phyloP scores from a whole-genome alignment of 1,140 invertebrate genomes.

The Antheraea pernyi region DNA sequence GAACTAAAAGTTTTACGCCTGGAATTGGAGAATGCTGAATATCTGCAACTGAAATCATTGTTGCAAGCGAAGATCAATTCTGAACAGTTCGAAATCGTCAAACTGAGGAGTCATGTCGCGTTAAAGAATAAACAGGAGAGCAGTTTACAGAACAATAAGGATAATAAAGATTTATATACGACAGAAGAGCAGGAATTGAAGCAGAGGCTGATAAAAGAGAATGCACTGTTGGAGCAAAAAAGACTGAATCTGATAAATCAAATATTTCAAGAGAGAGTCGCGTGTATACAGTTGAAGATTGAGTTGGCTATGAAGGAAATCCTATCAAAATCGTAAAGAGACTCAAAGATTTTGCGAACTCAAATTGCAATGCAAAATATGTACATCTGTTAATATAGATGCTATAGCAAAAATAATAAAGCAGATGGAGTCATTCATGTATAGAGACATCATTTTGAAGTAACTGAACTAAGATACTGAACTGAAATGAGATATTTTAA shows the following conservation, averaged over 20 bases:
- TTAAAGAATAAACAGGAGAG: conserved; percentile 77
- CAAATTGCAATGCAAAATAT: too few species aligned
- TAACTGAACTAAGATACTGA: too few species aligned
- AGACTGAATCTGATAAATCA: conserved; percentile 81
- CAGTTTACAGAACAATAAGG: conserved; percentile 60
- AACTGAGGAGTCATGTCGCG: conserved; percentile 79
- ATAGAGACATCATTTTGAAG: too few species aligned
- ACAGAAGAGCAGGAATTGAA: conserved; percentile 65
- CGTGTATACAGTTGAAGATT: conserved; percentile 83
- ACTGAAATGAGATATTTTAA: too few species aligned
- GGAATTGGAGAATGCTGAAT: conserved; percentile 84
- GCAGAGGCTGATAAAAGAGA: conserved; percentile 82
- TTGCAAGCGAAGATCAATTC: conserved; percentile 83
- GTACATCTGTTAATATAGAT: too few species aligned
- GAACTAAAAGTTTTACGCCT: conserved; percentile 81
- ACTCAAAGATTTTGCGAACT: too few species aligned
- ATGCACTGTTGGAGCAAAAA: conserved; percentile 84
- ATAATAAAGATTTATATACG: conserved; percentile 76
- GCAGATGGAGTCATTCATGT: too few species aligned
- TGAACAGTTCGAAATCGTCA: conserved; percentile 84
- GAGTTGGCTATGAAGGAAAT: conserved; percentile 82
- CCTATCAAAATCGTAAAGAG: conserved; percentile 63
- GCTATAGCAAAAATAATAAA: too few species aligned
- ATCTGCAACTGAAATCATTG: conserved; percentile 82
- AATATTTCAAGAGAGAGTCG: conserved; percentile 84